Conservation (phyloP, 2,797 vertebrate species). For the Pantherophis alleghaniensis region DNA sequence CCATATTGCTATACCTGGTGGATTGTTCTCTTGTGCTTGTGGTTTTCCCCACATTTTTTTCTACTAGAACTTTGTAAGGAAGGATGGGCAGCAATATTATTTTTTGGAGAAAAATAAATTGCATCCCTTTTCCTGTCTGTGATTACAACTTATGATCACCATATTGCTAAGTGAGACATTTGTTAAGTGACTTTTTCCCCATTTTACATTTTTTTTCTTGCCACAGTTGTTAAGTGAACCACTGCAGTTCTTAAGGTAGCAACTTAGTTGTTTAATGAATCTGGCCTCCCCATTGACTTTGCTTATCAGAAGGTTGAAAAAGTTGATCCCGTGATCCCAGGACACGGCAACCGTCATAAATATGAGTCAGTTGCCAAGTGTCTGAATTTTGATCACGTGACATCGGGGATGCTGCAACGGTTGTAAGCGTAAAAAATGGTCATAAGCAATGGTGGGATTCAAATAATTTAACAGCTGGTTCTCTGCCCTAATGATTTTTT, state of each 20-base stretch:
- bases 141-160: background rate
- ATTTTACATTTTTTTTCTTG: background rate
- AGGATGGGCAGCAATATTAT: slow-evolving; percentile 1
- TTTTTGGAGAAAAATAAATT: background rate
- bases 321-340: background rate
- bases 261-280: background rate
- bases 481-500: too few relatives aligned
- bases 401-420: background rate
- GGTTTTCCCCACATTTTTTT: background rate
- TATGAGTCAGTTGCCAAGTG: background rate
- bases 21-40: too few relatives aligned
- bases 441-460: background rate
- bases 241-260: background rate
- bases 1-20: too few relatives aligned
- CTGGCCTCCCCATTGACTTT: background rate
- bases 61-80: background rate
- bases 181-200: background rate
- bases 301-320: background rate
- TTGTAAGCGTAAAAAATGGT: background rate
- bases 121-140: background rate
- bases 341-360: background rate
- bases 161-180: background rate
- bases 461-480: too few relatives aligned
- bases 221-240: background rate
- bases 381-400: background rate